Conservation (phyloP, 2,113 vertebrate species). For the Phylloscopus trochiloides region DNA sequence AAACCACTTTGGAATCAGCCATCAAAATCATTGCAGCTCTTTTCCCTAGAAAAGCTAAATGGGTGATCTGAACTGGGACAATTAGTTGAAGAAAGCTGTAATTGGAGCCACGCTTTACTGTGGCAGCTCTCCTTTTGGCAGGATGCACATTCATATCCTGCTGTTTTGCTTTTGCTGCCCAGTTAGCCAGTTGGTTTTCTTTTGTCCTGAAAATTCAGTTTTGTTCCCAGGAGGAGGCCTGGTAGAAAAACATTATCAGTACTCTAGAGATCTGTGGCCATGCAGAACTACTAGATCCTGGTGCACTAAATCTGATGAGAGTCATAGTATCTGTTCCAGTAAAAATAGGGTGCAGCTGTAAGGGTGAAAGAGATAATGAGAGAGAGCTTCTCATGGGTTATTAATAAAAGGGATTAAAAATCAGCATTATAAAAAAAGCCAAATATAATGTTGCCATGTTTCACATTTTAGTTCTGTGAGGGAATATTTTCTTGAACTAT, state of each 20-base stretch:
- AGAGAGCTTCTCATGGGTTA: neutral
- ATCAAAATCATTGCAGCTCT: neutral
- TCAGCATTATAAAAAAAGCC: neutral
- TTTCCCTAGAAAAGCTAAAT: neutral
- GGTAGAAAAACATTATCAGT: neutral
- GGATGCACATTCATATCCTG: neutral
- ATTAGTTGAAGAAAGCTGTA: neutral
- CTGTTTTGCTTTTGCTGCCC: constrained; percentile 1
- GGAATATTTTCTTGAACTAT: neutral
- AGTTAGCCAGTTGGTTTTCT: neutral
- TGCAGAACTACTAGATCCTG: neutral
- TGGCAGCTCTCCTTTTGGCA: neutral
- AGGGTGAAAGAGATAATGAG: neutral
- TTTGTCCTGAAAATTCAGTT: neutral
- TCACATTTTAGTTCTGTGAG: neutral
- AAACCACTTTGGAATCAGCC: neutral
- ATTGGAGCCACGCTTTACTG: neutral
- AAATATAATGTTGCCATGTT: neutral
- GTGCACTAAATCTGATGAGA: neutral
- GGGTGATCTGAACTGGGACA: neutral
- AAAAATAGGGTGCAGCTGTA: neutral
- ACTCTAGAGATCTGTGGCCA: neutral
- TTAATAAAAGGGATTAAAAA: neutral
- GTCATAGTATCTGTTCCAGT: neutral
- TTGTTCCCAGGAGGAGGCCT: neutral